phyloP scores from a whole-genome alignment of 2,797 vertebrate species.

The Leptodactylus fallax region DNA sequence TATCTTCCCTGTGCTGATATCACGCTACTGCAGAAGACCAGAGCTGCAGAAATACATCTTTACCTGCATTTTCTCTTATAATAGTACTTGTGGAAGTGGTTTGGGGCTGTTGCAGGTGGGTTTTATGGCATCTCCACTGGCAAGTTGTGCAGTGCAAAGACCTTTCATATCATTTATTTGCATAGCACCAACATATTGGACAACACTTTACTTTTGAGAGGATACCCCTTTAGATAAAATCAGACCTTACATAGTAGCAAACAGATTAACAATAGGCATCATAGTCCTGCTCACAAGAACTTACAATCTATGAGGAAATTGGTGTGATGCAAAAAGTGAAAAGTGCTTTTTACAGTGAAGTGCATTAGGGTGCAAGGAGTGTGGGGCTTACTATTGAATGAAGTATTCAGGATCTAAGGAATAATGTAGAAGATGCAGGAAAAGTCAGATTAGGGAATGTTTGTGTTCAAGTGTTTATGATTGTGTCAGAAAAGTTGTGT shows the following conservation, averaged over 20 bases:
- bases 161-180: neutral
- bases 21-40: neutral
- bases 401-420: neutral
- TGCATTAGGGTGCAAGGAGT: no score
- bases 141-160: neutral
- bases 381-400: neutral
- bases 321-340: no score
- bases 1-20: neutral
- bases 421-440: neutral
- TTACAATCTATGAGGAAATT: no score
- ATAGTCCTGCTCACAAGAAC: no score
- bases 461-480: neutral
- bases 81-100: neutral
- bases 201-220: no score
- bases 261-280: no score
- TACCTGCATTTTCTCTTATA: neutral
- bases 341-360: no score
- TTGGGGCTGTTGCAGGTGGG: neutral
- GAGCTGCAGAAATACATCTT: neutral
- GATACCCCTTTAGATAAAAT: no score
- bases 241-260: no score
- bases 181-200: no score
- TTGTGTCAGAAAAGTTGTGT: neutral
- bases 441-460: no score
- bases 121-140: neutral